Conservation (phyloP, 2,113 vertebrate species). For the Cyprinus carpio region DNA sequence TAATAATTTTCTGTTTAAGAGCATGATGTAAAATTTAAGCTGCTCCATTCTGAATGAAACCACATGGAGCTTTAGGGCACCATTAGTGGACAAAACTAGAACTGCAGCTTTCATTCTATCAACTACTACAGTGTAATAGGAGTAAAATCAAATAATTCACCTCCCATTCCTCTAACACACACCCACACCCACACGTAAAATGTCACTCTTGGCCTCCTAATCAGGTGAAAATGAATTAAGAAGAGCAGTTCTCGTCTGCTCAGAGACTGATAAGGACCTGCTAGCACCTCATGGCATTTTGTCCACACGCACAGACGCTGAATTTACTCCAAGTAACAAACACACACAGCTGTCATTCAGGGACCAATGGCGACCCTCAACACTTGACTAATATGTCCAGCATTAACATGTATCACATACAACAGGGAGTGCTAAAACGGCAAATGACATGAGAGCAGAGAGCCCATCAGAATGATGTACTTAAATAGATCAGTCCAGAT, state of each 20-base stretch:
- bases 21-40: neutral
- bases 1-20: neutral
- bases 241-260: slow-evolving; percentile 3
- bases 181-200: neutral
- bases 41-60: neutral
- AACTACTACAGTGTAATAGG: neutral
- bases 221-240: slow-evolving; percentile 7
- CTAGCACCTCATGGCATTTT: slow-evolving; percentile 7
- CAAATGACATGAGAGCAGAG: neutral
- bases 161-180: neutral
- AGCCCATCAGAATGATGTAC: neutral
- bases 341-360: neutral
- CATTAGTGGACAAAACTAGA: neutral
- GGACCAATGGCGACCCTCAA: neutral
- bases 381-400: neutral
- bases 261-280: slow-evolving; percentile 24
- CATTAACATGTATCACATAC: neutral
- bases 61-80: neutral
- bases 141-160: neutral
- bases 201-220: slow-evolving; percentile 3
- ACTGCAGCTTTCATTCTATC: neutral
- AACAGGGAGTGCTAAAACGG: neutral
- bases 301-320: neutral
- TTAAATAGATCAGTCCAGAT: neutral
- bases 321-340: too few species aligned